These are phyloP conservation scores for Caloenas nicobarica DNA, from an alignment of 2,113 vertebrate genomes.

Conservation along the genomic window DNA sequence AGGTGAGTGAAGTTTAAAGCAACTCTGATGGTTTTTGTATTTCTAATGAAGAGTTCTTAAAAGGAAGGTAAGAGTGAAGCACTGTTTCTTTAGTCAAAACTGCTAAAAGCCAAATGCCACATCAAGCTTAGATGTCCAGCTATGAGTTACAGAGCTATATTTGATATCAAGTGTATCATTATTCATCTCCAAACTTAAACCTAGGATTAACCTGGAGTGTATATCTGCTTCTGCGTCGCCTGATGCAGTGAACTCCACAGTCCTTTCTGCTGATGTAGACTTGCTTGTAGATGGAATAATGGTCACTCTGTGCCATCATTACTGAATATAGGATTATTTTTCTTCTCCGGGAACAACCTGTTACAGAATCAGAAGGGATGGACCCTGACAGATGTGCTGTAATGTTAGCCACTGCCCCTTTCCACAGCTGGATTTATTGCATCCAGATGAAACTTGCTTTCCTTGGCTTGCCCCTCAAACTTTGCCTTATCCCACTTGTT, in stretches of 20 bases:
- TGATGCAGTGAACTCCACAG: constrained; percentile 38
- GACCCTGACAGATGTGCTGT: not conserved
- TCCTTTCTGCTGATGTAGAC: constrained; percentile 25
- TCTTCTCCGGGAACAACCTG: constrained; percentile 69
- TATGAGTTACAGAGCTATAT: constrained; percentile 56
- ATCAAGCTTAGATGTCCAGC: not conserved
- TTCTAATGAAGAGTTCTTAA: not conserved
- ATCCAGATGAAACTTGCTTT: not conserved
- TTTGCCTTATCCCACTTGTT: not conserved
- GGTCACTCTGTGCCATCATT: constrained; percentile 58
- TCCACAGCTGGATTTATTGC: not conserved
- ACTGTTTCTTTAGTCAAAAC: not conserved
- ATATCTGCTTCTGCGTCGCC: constrained; percentile 49
- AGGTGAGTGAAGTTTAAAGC: not conserved
- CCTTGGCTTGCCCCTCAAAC: not conserved
- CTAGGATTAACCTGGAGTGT: constrained; percentile 57
- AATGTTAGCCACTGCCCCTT: not conserved
- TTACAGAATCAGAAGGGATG: not conserved
- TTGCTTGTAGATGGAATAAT: constrained; percentile 56
- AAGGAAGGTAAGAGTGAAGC: not conserved
- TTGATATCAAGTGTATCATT: constrained; percentile 54
- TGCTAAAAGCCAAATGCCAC: not conserved
- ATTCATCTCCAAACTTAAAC: constrained; percentile 59
- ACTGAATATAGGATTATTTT: constrained; percentile 64
- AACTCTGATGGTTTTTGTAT: not conserved